These are phyloP conservation scores for Apamea epomidion DNA, from an alignment of 2,888 invertebrate species.

Conservation along the genomic window DNA sequence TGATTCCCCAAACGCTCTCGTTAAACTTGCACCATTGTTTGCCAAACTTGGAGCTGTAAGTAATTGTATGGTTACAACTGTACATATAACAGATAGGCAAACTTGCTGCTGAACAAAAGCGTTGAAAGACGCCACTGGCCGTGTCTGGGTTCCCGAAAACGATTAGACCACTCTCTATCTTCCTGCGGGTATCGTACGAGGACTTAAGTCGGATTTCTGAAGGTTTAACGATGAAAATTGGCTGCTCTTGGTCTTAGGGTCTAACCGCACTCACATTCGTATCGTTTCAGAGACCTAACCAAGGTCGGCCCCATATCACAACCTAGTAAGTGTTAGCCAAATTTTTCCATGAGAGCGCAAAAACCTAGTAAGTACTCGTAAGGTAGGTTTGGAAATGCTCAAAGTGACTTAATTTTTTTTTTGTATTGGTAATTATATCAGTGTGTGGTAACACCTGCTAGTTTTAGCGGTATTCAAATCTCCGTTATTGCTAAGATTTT, in stretches of 20 bases:
- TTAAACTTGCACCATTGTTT: slow-evolving; percentile 56
- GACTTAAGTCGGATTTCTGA: not conserved
- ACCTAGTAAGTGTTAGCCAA: not conserved
- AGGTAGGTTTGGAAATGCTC: too few species aligned
- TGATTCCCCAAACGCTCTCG: slow-evolving; percentile 59
- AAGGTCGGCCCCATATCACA: not conserved
- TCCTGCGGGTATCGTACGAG: not conserved
- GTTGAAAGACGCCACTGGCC: not conserved
- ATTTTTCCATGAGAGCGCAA: not conserved
- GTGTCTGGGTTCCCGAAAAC: not conserved
- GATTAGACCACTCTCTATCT: not conserved
- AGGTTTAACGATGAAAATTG: not conserved
- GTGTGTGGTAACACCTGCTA: not conserved
- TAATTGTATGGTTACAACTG: slow-evolving; percentile 41
- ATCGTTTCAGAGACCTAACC: not conserved
- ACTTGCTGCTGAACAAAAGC: slow-evolving; percentile 33
- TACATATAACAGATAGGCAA: slow-evolving; percentile 20
- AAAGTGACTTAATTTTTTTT: not conserved
- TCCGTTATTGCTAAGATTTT: not conserved
- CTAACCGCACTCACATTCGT: not conserved
- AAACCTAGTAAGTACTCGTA: not conserved
- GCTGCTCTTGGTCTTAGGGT: not conserved
- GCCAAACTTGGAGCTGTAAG: slow-evolving; percentile 45
- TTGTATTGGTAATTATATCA: not conserved
- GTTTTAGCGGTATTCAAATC: not conserved